A percentile compares a stretch with the other conserved stretches of the same genome.
These are phyloP conservation scores for Butorides virescens DNA, from an alignment of 2,113 vertebrate genomes.

Conservation along the genomic window DNA sequence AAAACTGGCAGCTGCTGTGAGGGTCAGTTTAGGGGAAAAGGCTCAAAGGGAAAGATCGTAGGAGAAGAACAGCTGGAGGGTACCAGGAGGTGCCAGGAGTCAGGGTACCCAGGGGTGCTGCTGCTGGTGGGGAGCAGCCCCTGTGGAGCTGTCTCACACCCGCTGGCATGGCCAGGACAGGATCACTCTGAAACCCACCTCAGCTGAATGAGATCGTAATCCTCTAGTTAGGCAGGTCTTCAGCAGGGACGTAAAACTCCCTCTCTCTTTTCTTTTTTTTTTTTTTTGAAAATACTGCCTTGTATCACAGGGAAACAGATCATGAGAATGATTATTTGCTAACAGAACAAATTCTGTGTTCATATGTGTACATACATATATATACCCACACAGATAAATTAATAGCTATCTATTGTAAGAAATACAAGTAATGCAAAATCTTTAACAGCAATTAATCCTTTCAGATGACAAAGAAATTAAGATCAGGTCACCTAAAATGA, in stretches of 20 bases:
- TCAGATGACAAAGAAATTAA: neutral
- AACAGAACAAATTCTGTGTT: neutral
- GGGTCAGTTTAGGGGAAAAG: neutral
- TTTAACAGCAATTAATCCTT: neutral
- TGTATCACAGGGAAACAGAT: neutral
- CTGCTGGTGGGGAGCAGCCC: neutral
- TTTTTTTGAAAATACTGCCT: neutral
- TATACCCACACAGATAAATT: neutral
- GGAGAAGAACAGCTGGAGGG: neutral
- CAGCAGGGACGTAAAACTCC: neutral
- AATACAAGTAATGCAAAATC: neutral
- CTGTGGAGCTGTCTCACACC: neutral
- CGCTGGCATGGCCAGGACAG: neutral
- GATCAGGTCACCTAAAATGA: neutral
- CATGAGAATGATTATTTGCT: neutral
- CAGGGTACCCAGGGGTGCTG: too few relatives aligned
- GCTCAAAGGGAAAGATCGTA: fast-evolving
- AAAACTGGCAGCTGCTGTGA: too few relatives aligned
- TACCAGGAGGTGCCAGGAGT: neutral
- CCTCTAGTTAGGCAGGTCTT: neutral
- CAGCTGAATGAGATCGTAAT: neutral
- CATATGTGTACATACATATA: too few relatives aligned
- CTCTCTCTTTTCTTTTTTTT: too few relatives aligned
- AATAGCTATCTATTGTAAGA: neutral
- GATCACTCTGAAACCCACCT: too few relatives aligned